A percentile compares a stretch with the other conserved stretches of the same genome.
These are phyloP conservation scores for Upupa epops DNA, from an alignment of 2,113 vertebrate genomes.

Conservation along the genomic window DNA sequence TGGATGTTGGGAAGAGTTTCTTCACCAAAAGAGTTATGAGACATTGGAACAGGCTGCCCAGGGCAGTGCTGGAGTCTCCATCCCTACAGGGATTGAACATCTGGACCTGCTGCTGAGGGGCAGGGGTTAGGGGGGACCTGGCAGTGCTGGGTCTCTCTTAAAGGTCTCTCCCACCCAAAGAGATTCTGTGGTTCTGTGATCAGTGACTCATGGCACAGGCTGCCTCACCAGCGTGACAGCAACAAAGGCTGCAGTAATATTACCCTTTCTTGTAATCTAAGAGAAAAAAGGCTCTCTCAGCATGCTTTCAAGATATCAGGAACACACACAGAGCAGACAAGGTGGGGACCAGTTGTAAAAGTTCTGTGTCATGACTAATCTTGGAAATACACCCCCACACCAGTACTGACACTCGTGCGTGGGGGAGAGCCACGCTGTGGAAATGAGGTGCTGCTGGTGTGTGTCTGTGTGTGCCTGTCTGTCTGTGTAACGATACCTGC, in stretches of 20 bases:
- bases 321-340: background rate
- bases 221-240: background rate
- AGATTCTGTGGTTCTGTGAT: no score
- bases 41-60: no score
- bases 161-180: no score
- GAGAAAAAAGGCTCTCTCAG: background rate
- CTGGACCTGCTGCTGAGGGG: no score
- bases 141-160: no score
- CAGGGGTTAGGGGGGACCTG: no score
- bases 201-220: background rate
- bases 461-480: background rate
- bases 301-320: background rate
- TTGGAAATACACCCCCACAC: slow-evolving; percentile 45
- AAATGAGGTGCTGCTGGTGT: background rate
- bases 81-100: no score
- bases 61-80: no score
- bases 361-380: background rate
- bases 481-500: slow-evolving; percentile 23
- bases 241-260: background rate
- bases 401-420: background rate
- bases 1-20: no score
- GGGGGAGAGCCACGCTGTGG: slow-evolving; percentile 38
- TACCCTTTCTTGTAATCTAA: background rate
- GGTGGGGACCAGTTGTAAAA: background rate
- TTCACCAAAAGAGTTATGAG: no score